phyloP scores from a whole-genome alignment of 2,888 invertebrate species.

The Melanargia galathea region DNA sequence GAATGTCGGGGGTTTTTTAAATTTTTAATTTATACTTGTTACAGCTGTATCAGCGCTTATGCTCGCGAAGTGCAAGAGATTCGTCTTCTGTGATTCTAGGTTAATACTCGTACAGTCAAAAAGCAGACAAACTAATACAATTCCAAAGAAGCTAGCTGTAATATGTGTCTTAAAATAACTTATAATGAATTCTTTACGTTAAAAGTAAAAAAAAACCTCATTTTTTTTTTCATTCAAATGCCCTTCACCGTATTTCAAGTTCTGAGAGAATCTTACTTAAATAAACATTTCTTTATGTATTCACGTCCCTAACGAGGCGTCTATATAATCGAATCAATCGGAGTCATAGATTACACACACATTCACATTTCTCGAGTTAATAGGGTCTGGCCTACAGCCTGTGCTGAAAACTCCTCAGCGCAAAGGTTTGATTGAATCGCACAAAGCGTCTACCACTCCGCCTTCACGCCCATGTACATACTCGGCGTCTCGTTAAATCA shows the following conservation, averaged over 20 bases:
- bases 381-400: constrained; percentile 25
- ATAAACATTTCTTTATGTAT: not conserved
- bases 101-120: no score
- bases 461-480: constrained; percentile 51
- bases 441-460: constrained; percentile 47
- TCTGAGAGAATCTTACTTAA: constrained; percentile 1
- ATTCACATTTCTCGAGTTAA: constrained; percentile 10
- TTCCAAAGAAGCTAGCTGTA: no score
- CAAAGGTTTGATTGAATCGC: constrained; percentile 51
- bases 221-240: no score
- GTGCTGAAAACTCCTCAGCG: constrained; percentile 38
- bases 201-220: no score
- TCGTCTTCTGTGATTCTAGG: no score
- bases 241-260: not conserved
- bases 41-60: no score
- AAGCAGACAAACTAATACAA: no score
- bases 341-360: constrained; percentile 6
- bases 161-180: no score
- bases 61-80: no score
- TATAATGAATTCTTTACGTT: no score
- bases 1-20: no score
- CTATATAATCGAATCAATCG: constrained; percentile 12
- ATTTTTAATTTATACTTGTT: no score
- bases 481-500: constrained; percentile 52
- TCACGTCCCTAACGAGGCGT: constrained; percentile 12